These are phyloP conservation scores for Paracyclopina nana DNA, from an alignment of 1,140 invertebrate genomes.

Conservation along the genomic window DNA sequence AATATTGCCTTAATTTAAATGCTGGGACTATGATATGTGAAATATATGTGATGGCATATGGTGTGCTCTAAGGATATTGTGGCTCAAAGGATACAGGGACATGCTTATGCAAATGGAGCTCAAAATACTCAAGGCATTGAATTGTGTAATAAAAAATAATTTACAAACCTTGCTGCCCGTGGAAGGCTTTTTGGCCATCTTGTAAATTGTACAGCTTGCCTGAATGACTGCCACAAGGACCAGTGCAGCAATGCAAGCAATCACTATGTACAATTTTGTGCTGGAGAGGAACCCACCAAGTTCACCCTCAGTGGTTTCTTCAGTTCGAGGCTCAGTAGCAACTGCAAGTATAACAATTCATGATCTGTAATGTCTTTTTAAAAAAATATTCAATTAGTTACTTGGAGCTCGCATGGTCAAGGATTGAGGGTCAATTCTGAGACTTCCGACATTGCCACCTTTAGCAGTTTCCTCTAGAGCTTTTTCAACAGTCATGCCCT, in stretches of 20 bases:
- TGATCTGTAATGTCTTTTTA: slow-evolving; percentile 18
- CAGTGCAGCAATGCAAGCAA: slow-evolving; percentile 55
- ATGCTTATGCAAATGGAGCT: too few relatives aligned
- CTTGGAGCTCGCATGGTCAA: slow-evolving; percentile 20
- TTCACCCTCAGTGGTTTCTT: background rate
- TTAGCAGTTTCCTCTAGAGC: slow-evolving; percentile 43
- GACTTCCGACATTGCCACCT: slow-evolving; percentile 46
- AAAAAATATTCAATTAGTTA: slow-evolving; percentile 24
- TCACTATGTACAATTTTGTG: slow-evolving; percentile 55
- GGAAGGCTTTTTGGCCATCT: slow-evolving; percentile 34
- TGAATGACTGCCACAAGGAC: slow-evolving; percentile 56
- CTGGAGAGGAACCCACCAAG: slow-evolving; percentile 26
- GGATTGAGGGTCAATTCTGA: slow-evolving; percentile 42
- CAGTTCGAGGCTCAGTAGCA: background rate
- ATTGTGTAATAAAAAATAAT: too few relatives aligned
- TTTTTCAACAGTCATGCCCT: slow-evolving; percentile 31
- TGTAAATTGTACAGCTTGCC: slow-evolving; percentile 59
- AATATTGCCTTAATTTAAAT: too few relatives aligned
- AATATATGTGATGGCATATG: too few relatives aligned
- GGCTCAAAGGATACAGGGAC: too few relatives aligned
- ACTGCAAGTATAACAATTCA: slow-evolving; percentile 1
- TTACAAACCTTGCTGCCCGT: too few relatives aligned
- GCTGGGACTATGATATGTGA: too few relatives aligned
- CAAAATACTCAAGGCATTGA: too few relatives aligned
- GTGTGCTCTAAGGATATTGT: too few relatives aligned